These are phyloP conservation scores for Pelmatolapia mariae DNA, from an alignment of 2,113 vertebrate genomes.

Conservation along the genomic window DNA sequence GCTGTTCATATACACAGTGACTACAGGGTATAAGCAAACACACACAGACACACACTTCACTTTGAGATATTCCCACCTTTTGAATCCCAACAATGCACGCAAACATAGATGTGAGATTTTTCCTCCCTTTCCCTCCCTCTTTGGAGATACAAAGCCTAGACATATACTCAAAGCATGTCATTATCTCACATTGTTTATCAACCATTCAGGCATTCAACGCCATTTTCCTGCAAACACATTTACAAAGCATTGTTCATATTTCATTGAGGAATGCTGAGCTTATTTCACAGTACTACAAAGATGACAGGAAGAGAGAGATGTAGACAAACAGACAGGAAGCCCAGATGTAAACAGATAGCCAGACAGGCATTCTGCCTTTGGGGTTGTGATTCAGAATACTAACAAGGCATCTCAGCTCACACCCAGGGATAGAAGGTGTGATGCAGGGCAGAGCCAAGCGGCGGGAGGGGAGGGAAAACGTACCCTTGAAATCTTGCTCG, in stretches of 20 bases:
- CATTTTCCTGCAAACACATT: conserved; percentile 37
- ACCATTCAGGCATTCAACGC: conserved; percentile 8
- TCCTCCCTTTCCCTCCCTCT: neutral
- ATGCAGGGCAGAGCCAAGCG: conserved; percentile 6
- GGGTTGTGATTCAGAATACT: conserved; percentile 56
- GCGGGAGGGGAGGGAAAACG: neutral
- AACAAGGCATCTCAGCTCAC: conserved; percentile 47
- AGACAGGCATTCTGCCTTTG: conserved; percentile 40
- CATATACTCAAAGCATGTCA: neutral
- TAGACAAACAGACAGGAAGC: conserved; percentile 46
- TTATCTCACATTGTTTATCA: conserved; percentile 48
- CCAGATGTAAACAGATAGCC: conserved; percentile 53
- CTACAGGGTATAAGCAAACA: neutral
- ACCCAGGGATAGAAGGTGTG: conserved; percentile 23
- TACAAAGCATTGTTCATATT: conserved; percentile 51
- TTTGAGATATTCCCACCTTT: neutral
- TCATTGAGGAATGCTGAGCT: conserved; percentile 37
- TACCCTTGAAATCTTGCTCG: conserved; percentile 45
- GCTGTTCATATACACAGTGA: neutral
- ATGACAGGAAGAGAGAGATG: conserved; percentile 19
- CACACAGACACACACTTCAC: neutral
- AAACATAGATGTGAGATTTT: neutral
- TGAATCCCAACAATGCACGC: neutral
- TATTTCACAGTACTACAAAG: conserved; percentile 34
- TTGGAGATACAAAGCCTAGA: neutral